Percentiles rank a stretch among this genome's conserved stretches.
phyloP scores from a whole-genome alignment of 2,113 vertebrate genomes.

The Plotosus lineatus region DNA sequence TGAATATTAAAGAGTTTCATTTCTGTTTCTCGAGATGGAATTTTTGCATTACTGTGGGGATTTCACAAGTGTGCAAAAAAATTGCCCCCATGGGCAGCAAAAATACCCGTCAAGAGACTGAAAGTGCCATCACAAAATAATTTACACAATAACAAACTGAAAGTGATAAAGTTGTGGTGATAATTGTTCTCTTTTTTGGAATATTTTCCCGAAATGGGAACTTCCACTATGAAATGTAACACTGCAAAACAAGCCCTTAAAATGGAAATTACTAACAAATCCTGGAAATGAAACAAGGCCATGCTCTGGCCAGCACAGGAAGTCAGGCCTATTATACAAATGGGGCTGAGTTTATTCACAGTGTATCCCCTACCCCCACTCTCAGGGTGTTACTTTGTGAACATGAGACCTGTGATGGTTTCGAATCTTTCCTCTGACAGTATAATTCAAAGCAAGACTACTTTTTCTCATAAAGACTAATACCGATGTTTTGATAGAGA shows the following conservation, averaged over 20 bases:
- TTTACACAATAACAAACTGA: neutral
- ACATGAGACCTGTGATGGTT: neutral
- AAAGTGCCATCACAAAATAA: neutral
- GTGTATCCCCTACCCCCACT: neutral
- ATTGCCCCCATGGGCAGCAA: neutral
- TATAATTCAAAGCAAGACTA: neutral
- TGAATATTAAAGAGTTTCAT: constrained; percentile 28
- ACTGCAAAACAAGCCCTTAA: constrained; percentile 50
- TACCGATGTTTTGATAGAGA: constrained; percentile 25
- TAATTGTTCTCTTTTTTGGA: neutral
- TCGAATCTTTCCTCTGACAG: neutral
- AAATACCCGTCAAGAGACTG: neutral
- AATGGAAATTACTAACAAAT: constrained; percentile 60
- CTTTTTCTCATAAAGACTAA: neutral
- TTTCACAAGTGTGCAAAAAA: constrained; percentile 12
- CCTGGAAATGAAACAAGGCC: constrained; percentile 55
- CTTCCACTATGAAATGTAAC: constrained; percentile 43
- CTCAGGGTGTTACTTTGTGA: constrained; percentile 2
- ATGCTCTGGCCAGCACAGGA: constrained; percentile 43
- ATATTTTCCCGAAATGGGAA: constrained; percentile 10
- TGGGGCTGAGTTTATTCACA: constrained; percentile 15
- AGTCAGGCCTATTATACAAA: too few species aligned
- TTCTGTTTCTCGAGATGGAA: constrained; percentile 35
- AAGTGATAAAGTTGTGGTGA: neutral
- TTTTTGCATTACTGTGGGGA: constrained; percentile 40